These are phyloP conservation scores for Sus cebifrons DNA, from an alignment of 2,797 vertebrate species.

Conservation along the genomic window DNA sequence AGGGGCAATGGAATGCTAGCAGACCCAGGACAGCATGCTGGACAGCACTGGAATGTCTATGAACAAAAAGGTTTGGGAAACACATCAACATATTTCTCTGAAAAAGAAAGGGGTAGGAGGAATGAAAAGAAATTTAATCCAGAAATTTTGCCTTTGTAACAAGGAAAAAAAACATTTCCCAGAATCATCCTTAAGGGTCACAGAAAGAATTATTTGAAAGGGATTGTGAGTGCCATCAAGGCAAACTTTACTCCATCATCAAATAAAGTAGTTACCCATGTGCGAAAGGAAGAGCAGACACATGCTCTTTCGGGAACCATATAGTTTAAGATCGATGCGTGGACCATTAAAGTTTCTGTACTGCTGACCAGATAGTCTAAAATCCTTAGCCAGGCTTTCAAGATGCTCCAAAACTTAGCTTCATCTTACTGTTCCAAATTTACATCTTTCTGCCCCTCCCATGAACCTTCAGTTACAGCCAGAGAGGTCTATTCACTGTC, in stretches of 20 bases:
- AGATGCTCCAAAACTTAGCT: neutral
- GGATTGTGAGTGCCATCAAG: neutral
- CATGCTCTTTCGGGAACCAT: neutral
- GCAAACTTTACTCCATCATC: neutral
- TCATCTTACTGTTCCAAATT: neutral
- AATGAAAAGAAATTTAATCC: neutral
- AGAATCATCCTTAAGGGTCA: neutral
- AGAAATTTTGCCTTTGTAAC: slow-evolving; percentile 6
- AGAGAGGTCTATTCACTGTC: neutral
- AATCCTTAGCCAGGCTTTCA: neutral
- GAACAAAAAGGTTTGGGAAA: neutral
- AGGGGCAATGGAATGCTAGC: accelerated
- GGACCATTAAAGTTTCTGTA: neutral
- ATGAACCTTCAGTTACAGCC: neutral
- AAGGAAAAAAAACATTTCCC: slow-evolving; percentile 34
- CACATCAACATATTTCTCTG: neutral
- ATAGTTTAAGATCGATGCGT: neutral
- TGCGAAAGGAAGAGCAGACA: neutral
- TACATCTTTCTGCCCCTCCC: neutral
- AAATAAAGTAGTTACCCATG: neutral
- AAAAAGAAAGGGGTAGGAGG: neutral
- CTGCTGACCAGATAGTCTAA: neutral
- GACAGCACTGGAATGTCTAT: accelerated
- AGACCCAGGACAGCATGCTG: neutral
- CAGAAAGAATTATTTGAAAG: slow-evolving; percentile 25